These are phyloP conservation scores for Microctonus brassicae DNA, from an alignment of 2,888 invertebrate genomes.

Conservation along the genomic window DNA sequence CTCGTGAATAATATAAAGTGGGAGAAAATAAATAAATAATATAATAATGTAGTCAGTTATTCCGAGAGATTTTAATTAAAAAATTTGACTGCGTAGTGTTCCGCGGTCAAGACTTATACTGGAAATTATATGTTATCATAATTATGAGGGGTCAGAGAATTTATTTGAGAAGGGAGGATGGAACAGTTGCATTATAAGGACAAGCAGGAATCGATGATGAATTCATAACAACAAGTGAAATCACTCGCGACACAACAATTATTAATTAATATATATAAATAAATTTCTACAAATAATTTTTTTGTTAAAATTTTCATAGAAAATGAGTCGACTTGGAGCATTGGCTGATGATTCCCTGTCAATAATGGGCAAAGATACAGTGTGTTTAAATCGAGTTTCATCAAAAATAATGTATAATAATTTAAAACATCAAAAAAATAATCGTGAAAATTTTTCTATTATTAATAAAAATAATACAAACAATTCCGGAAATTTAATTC, in stretches of 20 bases:
- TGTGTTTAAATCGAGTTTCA: conserved; percentile 5
- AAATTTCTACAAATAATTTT: no score
- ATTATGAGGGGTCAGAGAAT: conserved; percentile 10
- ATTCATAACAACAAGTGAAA: background rate
- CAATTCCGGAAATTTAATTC: conserved; percentile 18
- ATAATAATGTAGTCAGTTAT: background rate
- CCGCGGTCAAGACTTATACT: conserved; percentile 6
- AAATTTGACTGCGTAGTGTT: conserved; percentile 2
- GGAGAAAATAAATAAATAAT: background rate
- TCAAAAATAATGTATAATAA: no score
- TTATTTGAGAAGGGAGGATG: background rate
- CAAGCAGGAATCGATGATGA: conserved; percentile 12
- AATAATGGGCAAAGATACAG: conserved; percentile 41
- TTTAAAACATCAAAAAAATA: background rate
- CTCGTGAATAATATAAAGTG: background rate
- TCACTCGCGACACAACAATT: background rate
- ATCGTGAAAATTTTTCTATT: background rate
- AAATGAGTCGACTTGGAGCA: conserved; percentile 55
- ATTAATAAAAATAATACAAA: background rate
- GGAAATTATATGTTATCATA: background rate
- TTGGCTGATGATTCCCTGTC: conserved; percentile 50
- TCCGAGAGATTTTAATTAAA: conserved; percentile 16
- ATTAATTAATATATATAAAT: background rate
- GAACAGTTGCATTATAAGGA: background rate
- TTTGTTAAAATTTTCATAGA: no score